phyloP scores from a whole-genome alignment of 1,140 invertebrate genomes.

The Lepidurus couesii region DNA sequence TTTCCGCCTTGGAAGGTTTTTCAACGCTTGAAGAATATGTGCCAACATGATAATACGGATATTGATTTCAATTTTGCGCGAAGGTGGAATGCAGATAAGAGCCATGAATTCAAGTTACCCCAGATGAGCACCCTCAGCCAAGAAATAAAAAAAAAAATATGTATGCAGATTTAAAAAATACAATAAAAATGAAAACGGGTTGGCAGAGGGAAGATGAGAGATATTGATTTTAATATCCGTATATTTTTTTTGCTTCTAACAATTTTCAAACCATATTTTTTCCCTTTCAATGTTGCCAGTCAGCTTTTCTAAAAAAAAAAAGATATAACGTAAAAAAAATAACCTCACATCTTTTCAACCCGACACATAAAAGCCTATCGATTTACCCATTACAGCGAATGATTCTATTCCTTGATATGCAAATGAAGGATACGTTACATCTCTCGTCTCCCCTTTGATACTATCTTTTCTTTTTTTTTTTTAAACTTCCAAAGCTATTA shows the following conservation, averaged over 20 bases:
- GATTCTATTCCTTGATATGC: background rate
- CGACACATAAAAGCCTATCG: background rate
- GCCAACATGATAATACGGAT: background rate
- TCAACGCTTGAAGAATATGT: background rate
- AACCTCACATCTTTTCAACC: background rate
- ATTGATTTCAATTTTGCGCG: constrained; percentile 19
- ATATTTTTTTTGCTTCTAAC: background rate
- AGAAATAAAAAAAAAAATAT: background rate
- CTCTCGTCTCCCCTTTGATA: background rate
- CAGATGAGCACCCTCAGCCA: background rate
- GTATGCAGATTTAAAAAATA: background rate
- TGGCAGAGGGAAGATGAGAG: background rate
- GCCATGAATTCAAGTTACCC: constrained; percentile 5
- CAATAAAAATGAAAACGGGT: background rate
- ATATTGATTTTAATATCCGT: constrained; percentile 20
- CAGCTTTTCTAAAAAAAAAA: background rate
- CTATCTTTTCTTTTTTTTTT: background rate
- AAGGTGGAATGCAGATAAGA: constrained; percentile 13
- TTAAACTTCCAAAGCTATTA: background rate
- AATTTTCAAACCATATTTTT: background rate
- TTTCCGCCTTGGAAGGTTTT: background rate
- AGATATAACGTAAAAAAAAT: background rate
- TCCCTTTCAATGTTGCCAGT: background rate
- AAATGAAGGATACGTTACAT: background rate
- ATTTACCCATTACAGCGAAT: background rate